phyloP scores from a whole-genome alignment of 2,797 vertebrate genomes.

The Bradypodion pumilum region DNA sequence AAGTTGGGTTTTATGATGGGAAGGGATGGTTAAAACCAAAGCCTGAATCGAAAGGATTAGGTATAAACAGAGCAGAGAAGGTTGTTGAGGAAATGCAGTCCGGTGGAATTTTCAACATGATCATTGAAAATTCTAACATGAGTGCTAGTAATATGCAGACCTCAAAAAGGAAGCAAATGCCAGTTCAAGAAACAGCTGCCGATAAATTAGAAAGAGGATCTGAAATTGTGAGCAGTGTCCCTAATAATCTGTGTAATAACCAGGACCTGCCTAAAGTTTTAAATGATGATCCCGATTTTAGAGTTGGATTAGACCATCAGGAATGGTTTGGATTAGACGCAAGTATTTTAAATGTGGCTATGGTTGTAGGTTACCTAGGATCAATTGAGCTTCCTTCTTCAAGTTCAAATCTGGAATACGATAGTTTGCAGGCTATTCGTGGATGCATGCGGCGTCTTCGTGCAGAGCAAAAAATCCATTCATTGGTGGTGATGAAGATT shows the following conservation, averaged over 20 bases:
- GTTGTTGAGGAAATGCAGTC: constrained; percentile 97
- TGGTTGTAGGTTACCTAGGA: constrained; percentile 97
- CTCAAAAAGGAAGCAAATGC: constrained; percentile 77
- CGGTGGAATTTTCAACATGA: constrained; percentile 96
- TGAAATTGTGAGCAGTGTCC: constrained; percentile 70
- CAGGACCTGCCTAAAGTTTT: constrained; percentile 84
- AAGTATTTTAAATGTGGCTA: constrained; percentile 93
- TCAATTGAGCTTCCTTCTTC: constrained; percentile 95
- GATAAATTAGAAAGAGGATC: constrained; percentile 73
- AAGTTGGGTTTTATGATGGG: constrained; percentile 82
- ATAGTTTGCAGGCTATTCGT: constrained; percentile 95
- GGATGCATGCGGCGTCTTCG: constrained; percentile 96
- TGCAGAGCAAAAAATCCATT: constrained; percentile 96
- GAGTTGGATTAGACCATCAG: constrained; percentile 73
- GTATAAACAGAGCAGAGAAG: constrained; percentile 94
- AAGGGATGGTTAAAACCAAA: constrained; percentile 88
- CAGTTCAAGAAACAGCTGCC: constrained; percentile 82
- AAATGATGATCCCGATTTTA: constrained; percentile 85
- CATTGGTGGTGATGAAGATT: constrained; percentile 92
- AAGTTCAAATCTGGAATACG: constrained; percentile 87
- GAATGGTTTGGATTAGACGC: constrained; percentile 84
- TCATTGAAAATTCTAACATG: constrained; percentile 90
- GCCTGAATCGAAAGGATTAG: constrained; percentile 88
- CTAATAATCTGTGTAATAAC: constrained; percentile 81
- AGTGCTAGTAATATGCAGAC: constrained; percentile 83